A percentile compares a stretch with the other conserved stretches of the same genome.
phyloP scores from a whole-genome alignment of 2,113 vertebrate genomes.

The Pipra filicauda region DNA sequence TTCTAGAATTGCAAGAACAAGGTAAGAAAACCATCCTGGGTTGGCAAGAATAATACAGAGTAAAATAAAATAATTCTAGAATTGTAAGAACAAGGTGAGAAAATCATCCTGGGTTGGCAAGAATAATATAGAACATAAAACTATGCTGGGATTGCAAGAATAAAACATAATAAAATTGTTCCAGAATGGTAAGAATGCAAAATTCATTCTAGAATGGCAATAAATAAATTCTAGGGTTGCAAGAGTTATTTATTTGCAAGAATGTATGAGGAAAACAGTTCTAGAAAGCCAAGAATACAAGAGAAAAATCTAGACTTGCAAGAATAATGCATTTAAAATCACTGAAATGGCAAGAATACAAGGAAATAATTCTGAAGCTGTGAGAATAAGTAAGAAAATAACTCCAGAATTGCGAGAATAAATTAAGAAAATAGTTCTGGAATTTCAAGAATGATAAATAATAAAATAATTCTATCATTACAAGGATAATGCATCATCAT shows the following conservation, averaged over 20 bases:
- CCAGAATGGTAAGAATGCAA: background rate
- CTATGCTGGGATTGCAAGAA: background rate
- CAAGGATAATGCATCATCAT: background rate
- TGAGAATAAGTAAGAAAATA: background rate
- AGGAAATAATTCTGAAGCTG: background rate
- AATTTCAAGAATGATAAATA: background rate
- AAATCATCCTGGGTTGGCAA: background rate
- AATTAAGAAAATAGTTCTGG: background rate
- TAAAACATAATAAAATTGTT: background rate
- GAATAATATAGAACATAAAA: background rate
- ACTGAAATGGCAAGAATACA: no score
- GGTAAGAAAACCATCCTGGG: background rate
- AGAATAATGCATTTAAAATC: background rate
- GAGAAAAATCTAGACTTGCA: background rate
- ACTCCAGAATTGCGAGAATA: background rate
- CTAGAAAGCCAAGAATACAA: no score
- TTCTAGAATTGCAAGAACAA: background rate
- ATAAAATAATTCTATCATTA: background rate
- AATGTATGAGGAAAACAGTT: background rate
- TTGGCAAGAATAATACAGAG: background rate
- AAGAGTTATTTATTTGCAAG: background rate
- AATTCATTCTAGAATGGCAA: background rate
- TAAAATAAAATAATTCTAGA: background rate
- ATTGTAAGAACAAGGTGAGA: background rate
- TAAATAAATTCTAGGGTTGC: background rate